A percentile compares a stretch with the other conserved stretches of the same genome.
phyloP scores from a whole-genome alignment of 2,113 vertebrate genomes.

The Poicephalus gulielmi region DNA sequence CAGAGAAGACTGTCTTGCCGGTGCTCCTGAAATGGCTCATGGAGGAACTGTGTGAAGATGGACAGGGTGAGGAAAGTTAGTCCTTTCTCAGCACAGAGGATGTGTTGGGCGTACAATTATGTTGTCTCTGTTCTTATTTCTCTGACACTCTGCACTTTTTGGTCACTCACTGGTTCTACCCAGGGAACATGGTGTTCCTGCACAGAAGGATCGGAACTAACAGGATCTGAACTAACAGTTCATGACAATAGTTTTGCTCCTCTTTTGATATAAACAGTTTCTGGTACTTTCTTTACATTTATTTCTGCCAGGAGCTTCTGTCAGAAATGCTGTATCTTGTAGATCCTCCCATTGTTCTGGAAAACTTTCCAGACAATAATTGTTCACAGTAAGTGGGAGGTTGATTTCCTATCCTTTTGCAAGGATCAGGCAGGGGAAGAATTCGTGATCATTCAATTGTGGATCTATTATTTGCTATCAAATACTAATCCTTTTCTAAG shows the following conservation, averaged over 20 bases:
- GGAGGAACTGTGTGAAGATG: conserved; percentile 40
- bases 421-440: not conserved
- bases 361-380: not conserved
- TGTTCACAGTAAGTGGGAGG: not conserved
- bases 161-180: not conserved
- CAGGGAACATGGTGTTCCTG: not conserved
- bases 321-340: not conserved
- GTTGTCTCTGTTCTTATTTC: not conserved
- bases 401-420: not conserved
- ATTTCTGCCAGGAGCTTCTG: not conserved
- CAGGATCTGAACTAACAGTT: not conserved
- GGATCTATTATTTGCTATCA: not conserved
- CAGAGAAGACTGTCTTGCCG: not conserved
- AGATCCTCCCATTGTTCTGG: not conserved
- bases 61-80: not conserved
- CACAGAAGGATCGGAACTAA: not conserved
- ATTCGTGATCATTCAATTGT: not conserved
- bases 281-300: not conserved
- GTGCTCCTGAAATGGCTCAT: not conserved
- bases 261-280: not conserved
- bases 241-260: not conserved
- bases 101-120: accelerated
- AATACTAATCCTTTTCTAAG: not conserved
- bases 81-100: not conserved
- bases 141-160: not conserved